phyloP scores from a whole-genome alignment of 2,113 vertebrate genomes.

The Bolborhynchus lineola region DNA sequence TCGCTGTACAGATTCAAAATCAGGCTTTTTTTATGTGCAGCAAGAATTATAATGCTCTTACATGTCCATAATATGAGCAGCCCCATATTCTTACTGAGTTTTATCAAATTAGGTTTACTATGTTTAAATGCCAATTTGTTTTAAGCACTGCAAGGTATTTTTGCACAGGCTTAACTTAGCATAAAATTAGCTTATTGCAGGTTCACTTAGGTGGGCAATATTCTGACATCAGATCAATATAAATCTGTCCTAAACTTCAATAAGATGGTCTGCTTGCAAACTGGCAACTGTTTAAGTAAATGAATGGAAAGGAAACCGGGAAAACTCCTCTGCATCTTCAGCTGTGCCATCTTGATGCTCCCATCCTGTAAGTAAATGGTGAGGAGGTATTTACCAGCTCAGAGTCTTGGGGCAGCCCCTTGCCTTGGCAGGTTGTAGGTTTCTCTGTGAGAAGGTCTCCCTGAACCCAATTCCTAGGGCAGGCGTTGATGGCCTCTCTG shows the following conservation, averaged over 20 bases:
- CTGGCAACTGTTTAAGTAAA: background rate
- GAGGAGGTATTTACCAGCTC: background rate
- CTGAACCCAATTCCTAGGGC: background rate
- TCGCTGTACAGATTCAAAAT: background rate
- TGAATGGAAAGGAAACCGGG: background rate
- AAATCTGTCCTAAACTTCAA: conserved; percentile 16
- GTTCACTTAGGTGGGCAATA: conserved; percentile 25
- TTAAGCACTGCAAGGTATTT: conserved; percentile 12
- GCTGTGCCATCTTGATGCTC: background rate
- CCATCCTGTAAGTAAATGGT: background rate
- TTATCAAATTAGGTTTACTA: conserved; percentile 27
- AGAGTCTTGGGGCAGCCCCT: background rate
- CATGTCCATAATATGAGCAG: background rate
- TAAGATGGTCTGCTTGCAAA: background rate
- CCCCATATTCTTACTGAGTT: background rate
- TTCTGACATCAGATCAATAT: conserved; percentile 43
- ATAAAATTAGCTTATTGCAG: conserved; percentile 53
- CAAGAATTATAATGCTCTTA: background rate
- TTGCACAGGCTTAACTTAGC: conserved; percentile 30
- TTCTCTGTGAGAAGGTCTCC: background rate
- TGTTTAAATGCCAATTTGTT: conserved; percentile 35
- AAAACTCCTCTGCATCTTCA: background rate
- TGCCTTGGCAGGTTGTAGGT: background rate
- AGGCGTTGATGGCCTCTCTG: background rate
- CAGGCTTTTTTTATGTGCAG: background rate